Evolutionary conservation across 2,113 vertebrate genomes (phyloP).

Genomic region (Alosa alosa): DNA sequence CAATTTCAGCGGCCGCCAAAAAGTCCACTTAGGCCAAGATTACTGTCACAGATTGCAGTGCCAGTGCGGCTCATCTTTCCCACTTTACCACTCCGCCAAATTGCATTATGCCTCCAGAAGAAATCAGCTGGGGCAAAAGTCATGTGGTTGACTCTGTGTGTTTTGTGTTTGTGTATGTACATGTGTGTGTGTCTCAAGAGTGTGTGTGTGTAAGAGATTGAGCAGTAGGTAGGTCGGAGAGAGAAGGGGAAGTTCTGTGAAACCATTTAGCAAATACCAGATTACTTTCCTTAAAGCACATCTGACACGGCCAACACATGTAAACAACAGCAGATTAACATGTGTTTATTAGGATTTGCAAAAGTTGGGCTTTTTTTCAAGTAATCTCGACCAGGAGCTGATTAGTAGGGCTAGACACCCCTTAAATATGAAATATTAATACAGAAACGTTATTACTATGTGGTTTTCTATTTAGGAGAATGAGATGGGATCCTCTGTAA

Average conservation of each 20-base stretch:
- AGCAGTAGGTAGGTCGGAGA: neutral
- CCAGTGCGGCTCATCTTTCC: slow-evolving; percentile 71
- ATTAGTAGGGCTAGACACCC: slow-evolving; percentile 6
- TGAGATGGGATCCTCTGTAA: neutral
- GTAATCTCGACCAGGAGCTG: slow-evolving; percentile 9
- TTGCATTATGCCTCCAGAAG: slow-evolving; percentile 55
- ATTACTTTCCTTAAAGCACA: neutral
- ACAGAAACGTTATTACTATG: neutral
- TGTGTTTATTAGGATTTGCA: slow-evolving; percentile 22
- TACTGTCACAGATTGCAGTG: slow-evolving; percentile 77
- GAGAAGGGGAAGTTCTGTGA: neutral
- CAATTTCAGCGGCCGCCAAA: slow-evolving; percentile 80
- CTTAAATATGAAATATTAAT: slow-evolving; percentile 15
- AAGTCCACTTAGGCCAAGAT: slow-evolving; percentile 79
- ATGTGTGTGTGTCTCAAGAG: neutral
- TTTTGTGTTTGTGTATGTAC: neutral
- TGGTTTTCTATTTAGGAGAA: neutral
- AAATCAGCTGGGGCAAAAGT: slow-evolving; percentile 9
- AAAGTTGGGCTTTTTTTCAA: neutral
- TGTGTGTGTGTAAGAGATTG: neutral
- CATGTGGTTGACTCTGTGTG: neutral
- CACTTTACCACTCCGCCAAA: slow-evolving; percentile 53
- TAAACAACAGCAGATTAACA: slow-evolving; percentile 11
- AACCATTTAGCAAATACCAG: neutral
- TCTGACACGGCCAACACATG: slow-evolving; percentile 12